phyloP scores from a whole-genome alignment of 2,888 invertebrate genomes.

The Apomyelois bistriatella region DNA sequence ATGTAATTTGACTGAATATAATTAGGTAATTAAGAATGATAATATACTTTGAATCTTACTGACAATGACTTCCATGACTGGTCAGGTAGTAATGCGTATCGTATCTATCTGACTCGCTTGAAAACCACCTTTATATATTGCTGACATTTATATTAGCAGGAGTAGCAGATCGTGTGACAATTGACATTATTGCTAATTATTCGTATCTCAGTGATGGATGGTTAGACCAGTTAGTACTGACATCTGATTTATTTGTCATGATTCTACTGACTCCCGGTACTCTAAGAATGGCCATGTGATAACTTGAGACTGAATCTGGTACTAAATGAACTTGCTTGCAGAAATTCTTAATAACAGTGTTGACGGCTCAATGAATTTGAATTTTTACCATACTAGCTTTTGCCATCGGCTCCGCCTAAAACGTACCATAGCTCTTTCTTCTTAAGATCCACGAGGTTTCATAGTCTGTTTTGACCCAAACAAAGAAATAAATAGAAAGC shows the following conservation, averaged over 20 bases:
- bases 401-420: too few relatives aligned
- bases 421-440: too few relatives aligned
- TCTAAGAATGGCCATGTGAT: too few relatives aligned
- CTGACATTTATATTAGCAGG: neutral
- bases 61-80: neutral
- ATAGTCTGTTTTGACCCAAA: too few relatives aligned
- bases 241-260: neutral
- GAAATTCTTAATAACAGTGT: too few relatives aligned
- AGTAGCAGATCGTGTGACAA: conserved; percentile 1
- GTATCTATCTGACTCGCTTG: neutral
- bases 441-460: too few relatives aligned
- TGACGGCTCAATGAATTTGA: too few relatives aligned
- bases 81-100: neutral
- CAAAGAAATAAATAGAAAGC: too few relatives aligned
- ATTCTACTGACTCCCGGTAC: too few relatives aligned
- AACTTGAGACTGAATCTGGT: too few relatives aligned
- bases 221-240: neutral
- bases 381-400: too few relatives aligned
- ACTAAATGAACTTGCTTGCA: too few relatives aligned
- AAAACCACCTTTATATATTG: neutral
- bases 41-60: neutral
- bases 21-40: neutral
- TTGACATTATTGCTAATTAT: conserved; percentile 3
- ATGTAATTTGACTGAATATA: neutral
- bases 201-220: conserved; percentile 2